Base-by-base conservation (phyloP, 2,113 vertebrate genomes). In the Colius striatus region DNA sequence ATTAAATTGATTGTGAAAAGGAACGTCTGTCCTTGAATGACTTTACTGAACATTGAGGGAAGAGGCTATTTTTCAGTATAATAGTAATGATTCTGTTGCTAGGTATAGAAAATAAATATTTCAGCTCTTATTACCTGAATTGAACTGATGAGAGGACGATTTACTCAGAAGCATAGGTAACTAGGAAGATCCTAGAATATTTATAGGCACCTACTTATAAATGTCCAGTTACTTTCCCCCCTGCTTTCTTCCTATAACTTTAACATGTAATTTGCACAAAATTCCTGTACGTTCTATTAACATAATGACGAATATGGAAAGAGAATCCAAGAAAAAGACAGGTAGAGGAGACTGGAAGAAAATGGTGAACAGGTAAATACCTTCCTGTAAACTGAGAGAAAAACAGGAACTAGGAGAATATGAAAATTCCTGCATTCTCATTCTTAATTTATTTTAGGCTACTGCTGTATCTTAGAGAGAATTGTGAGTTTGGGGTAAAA, bases 1-100 rank as follows among this genome's bases (percentile, higher is more conserved):
- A 94, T 96, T 94, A 97, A 95, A 96, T 95, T 97, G 91, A 92
- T 96, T 95, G 89, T 95, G 95, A 95, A 96, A 93, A 95, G 72
- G 67, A 92, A 92, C 9, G 16, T 93, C 80, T 97, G 94, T 94
- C 96, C 95, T 97, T 95, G 86, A 95, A 76, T 47, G 76, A 89
- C 90, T 96, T 95, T 89, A 88, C 54, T 90, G 77, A 94, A 89
- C 61, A 50, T 63, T 77, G 60, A 95, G 67, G 34, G 82, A 91
- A 96, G 78, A 47, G 73, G 5, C 22, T 88, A 53, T 74, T 96
- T 92, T 82, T 84, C 62, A 65, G n/a, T 55, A 65, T 58, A 89
- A 78, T 47, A 54, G 10, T 16, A 73, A 45, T 3, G 10, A 77
- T 78, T 87, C 63, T 48, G 11, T 25, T 87, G 8, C 50, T 79